phyloP scores from a whole-genome alignment of 2,113 vertebrate genomes.

The Sinocyclocheilus maitianheensis region DNA sequence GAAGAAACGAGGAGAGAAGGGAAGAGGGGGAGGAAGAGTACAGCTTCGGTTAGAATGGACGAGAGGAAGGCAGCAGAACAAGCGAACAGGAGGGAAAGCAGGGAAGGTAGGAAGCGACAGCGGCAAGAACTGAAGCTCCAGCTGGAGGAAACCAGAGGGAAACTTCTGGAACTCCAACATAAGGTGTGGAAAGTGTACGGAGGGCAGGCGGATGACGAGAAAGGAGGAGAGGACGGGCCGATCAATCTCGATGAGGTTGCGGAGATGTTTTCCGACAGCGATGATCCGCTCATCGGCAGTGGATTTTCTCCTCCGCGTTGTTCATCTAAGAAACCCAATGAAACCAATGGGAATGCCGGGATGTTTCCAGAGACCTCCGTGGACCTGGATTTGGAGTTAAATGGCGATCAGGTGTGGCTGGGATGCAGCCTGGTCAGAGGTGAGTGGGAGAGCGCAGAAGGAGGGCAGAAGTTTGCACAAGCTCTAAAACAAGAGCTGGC shows the following conservation, averaged over 20 bases:
- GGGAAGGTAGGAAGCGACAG: slow-evolving; percentile 69
- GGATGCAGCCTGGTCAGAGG: slow-evolving; percentile 70
- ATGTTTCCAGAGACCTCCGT: slow-evolving; percentile 57
- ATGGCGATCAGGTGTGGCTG: slow-evolving; percentile 70
- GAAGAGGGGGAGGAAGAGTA: slow-evolving; percentile 45
- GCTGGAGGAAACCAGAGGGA: slow-evolving; percentile 75
- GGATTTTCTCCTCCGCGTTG: slow-evolving; percentile 34
- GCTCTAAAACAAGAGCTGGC: slow-evolving; percentile 77
- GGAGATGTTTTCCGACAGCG: slow-evolving; percentile 61
- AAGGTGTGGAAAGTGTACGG: slow-evolving; percentile 77
- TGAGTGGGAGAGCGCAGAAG: slow-evolving; percentile 66
- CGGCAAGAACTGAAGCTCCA: slow-evolving; percentile 77
- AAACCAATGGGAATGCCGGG: slow-evolving; percentile 51
- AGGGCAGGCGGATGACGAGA: slow-evolving; percentile 61
- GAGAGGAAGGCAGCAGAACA: slow-evolving; percentile 41
- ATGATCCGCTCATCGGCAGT: slow-evolving; percentile 56
- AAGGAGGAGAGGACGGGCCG: slow-evolving; percentile 55
- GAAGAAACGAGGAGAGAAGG: slow-evolving; percentile 51
- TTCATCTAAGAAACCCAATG: slow-evolving; percentile 56
- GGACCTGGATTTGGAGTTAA: slow-evolving; percentile 63
- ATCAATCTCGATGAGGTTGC: slow-evolving; percentile 57
- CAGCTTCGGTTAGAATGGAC: slow-evolving; percentile 11
- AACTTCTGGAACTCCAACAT: slow-evolving; percentile 76
- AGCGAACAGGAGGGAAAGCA: slow-evolving; percentile 58
- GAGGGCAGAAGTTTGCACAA: slow-evolving; percentile 74